Percentiles rank a stretch among this genome's conserved stretches.
Evolutionary conservation across 2,888 invertebrate genomes (phyloP).

Genomic region (Bhutanitis thaidina): DNA sequence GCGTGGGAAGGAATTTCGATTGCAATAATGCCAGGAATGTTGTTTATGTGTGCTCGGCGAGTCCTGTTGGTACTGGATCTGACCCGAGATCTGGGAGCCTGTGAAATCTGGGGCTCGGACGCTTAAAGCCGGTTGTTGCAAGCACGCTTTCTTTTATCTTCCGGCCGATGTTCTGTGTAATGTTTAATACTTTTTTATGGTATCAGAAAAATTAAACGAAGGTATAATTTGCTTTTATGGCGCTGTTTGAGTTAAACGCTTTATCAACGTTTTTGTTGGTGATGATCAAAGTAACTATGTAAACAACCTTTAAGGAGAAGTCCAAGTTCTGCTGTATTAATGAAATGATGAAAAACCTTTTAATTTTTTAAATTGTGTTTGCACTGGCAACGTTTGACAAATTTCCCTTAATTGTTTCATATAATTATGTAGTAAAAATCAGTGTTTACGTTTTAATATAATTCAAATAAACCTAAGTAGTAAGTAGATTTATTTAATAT

Average conservation of each 20-base stretch:
- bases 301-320: too few species aligned
- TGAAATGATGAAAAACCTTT: too few species aligned
- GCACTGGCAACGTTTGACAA: too few species aligned
- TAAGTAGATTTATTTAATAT: too few species aligned
- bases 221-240: neutral
- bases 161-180: neutral
- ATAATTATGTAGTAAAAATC: too few species aligned
- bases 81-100: neutral
- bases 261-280: neutral
- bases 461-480: too few species aligned
- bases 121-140: conserved; percentile 3
- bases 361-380: too few species aligned
- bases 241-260: neutral
- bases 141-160: conserved; percentile 7
- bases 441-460: too few species aligned
- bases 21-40: conserved; percentile 36
- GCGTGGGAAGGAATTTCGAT: conserved; percentile 70
- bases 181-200: neutral
- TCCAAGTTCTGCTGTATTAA: too few species aligned
- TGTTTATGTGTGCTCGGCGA: conserved; percentile 17
- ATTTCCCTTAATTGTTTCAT: too few species aligned
- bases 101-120: conserved; percentile 11
- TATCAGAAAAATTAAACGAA: too few species aligned
- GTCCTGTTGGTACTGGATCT: neutral
- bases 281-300: too few species aligned